A percentile compares a stretch with the other conserved stretches of the same genome.
phyloP scores from a whole-genome alignment of 2,113 vertebrate genomes.

The Tyto alba region DNA sequence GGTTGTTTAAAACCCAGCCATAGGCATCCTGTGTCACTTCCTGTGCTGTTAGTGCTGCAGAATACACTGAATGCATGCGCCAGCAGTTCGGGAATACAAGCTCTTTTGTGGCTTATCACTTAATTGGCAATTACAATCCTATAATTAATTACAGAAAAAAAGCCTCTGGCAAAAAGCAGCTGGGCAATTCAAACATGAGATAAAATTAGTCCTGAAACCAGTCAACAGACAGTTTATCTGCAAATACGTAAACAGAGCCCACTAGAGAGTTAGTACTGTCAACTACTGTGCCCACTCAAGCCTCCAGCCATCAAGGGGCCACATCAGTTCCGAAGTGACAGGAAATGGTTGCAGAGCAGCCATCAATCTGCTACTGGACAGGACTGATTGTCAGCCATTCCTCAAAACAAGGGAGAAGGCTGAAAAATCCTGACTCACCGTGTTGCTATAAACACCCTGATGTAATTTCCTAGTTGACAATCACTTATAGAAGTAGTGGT shows the following conservation, averaged over 20 bases:
- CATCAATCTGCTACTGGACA: neutral
- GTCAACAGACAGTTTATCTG: neutral
- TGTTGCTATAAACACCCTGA: neutral
- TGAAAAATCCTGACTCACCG: neutral
- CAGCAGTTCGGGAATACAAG: neutral
- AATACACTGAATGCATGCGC: neutral
- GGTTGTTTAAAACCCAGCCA: neutral
- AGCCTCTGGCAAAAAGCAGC: constrained; percentile 1
- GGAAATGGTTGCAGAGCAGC: neutral
- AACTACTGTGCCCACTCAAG: neutral
- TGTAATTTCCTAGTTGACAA: neutral
- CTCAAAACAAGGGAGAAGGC: neutral
- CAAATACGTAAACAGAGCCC: neutral
- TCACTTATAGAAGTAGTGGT: neutral
- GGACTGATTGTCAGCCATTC: neutral
- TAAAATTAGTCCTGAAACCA: neutral
- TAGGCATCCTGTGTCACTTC: neutral
- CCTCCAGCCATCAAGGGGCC: neutral
- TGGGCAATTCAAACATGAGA: neutral
- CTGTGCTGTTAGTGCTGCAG: neutral
- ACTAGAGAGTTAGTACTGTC: neutral
- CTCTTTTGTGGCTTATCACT: constrained; percentile 30
- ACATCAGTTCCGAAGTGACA: neutral
- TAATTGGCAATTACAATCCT: constrained; percentile 61
- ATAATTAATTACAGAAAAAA: constrained; percentile 49